phyloP scores from a whole-genome alignment of 2,888 invertebrate genomes.

The Caenorhabditis panamensis region DNA sequence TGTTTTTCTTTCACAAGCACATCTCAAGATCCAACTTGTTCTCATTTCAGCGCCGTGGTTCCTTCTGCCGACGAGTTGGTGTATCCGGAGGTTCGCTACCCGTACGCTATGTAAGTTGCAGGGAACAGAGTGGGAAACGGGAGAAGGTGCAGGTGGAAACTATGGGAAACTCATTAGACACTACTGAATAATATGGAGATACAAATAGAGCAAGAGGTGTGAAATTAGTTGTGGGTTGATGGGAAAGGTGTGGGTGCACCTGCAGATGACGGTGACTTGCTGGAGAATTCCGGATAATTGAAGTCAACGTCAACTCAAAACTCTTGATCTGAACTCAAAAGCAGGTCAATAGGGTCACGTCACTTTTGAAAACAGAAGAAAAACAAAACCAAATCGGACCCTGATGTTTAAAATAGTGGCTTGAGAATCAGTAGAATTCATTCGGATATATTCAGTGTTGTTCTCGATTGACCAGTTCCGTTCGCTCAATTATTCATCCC shows the following conservation, averaged over 20 bases:
- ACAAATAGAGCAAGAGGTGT: background rate
- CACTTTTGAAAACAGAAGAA: too few relatives aligned
- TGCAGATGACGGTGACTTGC: background rate
- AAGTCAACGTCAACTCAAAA: too few relatives aligned
- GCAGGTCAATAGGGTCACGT: too few relatives aligned
- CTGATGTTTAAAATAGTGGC: too few relatives aligned
- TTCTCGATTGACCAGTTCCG: too few relatives aligned
- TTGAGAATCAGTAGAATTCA: too few relatives aligned
- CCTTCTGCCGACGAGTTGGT: conserved; percentile 36
- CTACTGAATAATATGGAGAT: background rate
- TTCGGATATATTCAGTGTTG: too few relatives aligned
- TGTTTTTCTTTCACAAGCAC: background rate
- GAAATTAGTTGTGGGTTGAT: too few relatives aligned
- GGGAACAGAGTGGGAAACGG: background rate
- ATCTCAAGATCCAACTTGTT: background rate
- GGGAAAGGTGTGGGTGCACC: background rate
- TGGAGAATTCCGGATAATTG: too few relatives aligned
- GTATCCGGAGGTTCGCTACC: conserved; percentile 48
- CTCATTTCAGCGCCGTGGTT: conserved; percentile 19
- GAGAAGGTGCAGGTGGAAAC: background rate
- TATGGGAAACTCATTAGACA: background rate
- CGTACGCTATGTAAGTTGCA: conserved; percentile 43
- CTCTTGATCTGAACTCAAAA: too few relatives aligned
- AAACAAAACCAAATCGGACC: too few relatives aligned
- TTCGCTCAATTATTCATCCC: too few relatives aligned